Percentiles rank a stretch among this genome's conserved stretches.
Evolutionary conservation across 2,113 vertebrate genomes (phyloP).

Genomic region (Eolophus roseicapilla): DNA sequence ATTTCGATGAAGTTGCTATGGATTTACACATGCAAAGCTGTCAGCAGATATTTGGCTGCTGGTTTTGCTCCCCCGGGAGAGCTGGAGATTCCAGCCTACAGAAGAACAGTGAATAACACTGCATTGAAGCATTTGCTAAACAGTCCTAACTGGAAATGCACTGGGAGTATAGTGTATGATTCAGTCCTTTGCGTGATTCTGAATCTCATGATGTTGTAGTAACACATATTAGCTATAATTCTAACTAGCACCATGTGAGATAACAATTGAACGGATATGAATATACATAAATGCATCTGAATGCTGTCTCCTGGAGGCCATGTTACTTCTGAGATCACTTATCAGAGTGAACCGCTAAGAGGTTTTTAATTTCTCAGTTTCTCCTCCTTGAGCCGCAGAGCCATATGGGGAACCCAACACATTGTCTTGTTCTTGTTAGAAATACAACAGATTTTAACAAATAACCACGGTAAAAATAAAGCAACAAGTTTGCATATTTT

Average conservation of each 20-base stretch:
- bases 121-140: neutral
- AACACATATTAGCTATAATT: neutral
- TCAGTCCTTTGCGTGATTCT: neutral
- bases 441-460: neutral
- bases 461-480: neutral
- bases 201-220: neutral
- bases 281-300: neutral
- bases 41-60: conserved; percentile 27
- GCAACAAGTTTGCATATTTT: neutral
- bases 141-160: neutral
- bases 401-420: neutral
- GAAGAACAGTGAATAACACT: neutral
- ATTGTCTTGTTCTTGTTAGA: neutral
- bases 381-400: neutral
- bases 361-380: neutral
- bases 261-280: neutral
- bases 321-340: neutral
- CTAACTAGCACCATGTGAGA: neutral
- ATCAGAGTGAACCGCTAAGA: neutral
- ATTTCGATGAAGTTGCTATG: conserved; percentile 35
- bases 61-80: neutral
- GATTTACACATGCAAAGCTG: conserved; percentile 17
- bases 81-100: neutral
- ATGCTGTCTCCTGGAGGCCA: neutral
- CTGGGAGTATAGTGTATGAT: neutral